phyloP scores from a whole-genome alignment of 2,888 invertebrate genomes.

The Phyllotreta striolata region DNA sequence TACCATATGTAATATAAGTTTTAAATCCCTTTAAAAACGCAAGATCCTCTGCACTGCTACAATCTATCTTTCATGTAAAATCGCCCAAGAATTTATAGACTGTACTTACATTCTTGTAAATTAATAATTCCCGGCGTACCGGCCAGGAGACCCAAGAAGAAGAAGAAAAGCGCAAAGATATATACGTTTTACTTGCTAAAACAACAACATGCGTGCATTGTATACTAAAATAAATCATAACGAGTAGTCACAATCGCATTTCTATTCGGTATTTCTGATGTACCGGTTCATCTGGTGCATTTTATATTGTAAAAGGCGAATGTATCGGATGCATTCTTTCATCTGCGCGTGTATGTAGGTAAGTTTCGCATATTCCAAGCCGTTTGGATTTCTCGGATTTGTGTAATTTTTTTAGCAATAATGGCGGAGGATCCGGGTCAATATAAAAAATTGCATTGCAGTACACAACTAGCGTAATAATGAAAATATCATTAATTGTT shows the following conservation, averaged over 20 bases:
- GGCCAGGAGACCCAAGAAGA: slow-evolving; percentile 26
- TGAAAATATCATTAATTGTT: too few species aligned
- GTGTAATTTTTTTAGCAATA: too few species aligned
- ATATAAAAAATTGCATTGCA: too few species aligned
- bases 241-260: slow-evolving; percentile 37
- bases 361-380: too few species aligned
- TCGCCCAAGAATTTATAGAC: slow-evolving; percentile 40
- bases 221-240: slow-evolving; percentile 44
- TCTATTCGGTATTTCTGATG: slow-evolving; percentile 45
- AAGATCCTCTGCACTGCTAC: slow-evolving; percentile 8
- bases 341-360: background rate
- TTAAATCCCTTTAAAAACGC: background rate
- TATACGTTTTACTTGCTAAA: slow-evolving; percentile 37
- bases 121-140: slow-evolving; percentile 40
- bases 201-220: slow-evolving; percentile 41
- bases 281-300: slow-evolving; percentile 44
- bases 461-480: too few species aligned
- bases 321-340: slow-evolving; percentile 45
- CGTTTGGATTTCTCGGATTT: too few species aligned
- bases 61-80: slow-evolving; percentile 37
- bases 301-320: slow-evolving; percentile 38
- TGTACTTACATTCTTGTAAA: slow-evolving; percentile 39
- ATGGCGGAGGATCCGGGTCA: too few species aligned
- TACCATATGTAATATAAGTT: background rate
- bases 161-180: slow-evolving; percentile 38